phyloP scores from a whole-genome alignment of 2,888 invertebrate species.

The Ctenicera cuprea region DNA sequence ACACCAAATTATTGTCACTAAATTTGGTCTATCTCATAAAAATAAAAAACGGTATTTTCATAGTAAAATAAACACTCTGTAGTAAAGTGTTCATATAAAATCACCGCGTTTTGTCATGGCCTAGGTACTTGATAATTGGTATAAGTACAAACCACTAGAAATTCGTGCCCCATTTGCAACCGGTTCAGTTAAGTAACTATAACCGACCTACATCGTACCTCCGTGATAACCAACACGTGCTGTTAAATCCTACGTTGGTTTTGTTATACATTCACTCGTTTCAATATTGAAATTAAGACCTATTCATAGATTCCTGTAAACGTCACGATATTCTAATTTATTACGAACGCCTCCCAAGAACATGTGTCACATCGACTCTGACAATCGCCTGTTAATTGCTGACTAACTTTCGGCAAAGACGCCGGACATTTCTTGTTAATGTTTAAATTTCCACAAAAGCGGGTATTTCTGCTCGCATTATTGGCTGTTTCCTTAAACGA shows the following conservation, averaged over 20 bases:
- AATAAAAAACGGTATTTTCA: too few relatives aligned
- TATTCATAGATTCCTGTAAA: slow-evolving; percentile 14
- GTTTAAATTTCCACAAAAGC: too few relatives aligned
- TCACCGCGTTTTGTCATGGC: too few relatives aligned
- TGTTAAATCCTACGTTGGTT: slow-evolving; percentile 8
- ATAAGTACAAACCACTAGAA: slow-evolving; percentile 17
- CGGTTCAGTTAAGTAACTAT: slow-evolving; percentile 30
- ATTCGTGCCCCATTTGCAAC: slow-evolving; percentile 25
- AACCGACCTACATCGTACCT: slow-evolving; percentile 28
- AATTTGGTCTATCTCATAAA: too few relatives aligned
- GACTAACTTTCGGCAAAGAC: neutral
- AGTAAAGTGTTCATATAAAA: too few relatives aligned
- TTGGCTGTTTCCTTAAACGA: too few relatives aligned
- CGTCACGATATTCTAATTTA: neutral
- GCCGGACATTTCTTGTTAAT: too few relatives aligned
- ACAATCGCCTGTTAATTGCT: slow-evolving; percentile 5
- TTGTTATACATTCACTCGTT: slow-evolving; percentile 19
- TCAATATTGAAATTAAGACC: slow-evolving; percentile 25
- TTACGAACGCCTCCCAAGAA: neutral
- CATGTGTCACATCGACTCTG: slow-evolving; percentile 1
- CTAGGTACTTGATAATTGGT: too few relatives aligned
- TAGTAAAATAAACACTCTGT: too few relatives aligned
- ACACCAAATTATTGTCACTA: too few relatives aligned
- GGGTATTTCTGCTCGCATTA: too few relatives aligned
- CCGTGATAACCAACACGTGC: slow-evolving; percentile 29